phyloP scores from a whole-genome alignment of 2,888 invertebrate genomes.

The Tenthredo scrophulariae region DNA sequence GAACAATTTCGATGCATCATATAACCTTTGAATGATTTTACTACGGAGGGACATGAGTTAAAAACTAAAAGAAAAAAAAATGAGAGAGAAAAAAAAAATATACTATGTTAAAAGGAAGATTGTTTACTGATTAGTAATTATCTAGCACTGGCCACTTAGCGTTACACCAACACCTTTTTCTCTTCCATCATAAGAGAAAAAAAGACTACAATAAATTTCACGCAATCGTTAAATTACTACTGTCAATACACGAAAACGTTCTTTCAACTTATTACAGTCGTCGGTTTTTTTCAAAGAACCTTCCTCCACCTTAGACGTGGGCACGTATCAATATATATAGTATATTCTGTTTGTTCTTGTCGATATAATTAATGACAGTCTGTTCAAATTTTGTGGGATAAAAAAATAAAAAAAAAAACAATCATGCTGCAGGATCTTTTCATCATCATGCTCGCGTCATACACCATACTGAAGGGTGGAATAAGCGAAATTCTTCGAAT shows the following conservation, averaged over 20 bases:
- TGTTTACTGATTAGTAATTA: conserved; percentile 51
- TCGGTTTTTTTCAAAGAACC: conserved; percentile 31
- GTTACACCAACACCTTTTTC: conserved; percentile 39
- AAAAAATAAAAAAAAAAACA: too few species aligned
- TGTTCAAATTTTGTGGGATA: neutral
- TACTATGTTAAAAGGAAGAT: conserved; percentile 29
- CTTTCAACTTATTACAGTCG: neutral
- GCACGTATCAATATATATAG: neutral
- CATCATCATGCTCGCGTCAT: too few species aligned
- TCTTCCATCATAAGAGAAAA: neutral
- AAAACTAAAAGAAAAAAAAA: neutral
- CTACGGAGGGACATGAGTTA: neutral
- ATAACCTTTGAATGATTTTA: conserved; percentile 35
- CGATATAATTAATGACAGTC: conserved; percentile 3
- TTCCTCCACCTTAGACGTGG: neutral
- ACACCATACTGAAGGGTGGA: neutral
- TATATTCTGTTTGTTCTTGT: neutral
- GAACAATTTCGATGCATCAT: conserved; percentile 23
- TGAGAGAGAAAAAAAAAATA: neutral
- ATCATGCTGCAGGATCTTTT: neutral
- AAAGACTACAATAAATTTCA: conserved; percentile 24
- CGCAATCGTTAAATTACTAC: conserved; percentile 32
- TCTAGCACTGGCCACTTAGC: conserved; percentile 35
- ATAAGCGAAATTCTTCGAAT: neutral
- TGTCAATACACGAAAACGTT: conserved; percentile 16